Evolutionary conservation across 2,888 invertebrate genomes (phyloP).

Genomic region (Acronicta leporina): DNA sequence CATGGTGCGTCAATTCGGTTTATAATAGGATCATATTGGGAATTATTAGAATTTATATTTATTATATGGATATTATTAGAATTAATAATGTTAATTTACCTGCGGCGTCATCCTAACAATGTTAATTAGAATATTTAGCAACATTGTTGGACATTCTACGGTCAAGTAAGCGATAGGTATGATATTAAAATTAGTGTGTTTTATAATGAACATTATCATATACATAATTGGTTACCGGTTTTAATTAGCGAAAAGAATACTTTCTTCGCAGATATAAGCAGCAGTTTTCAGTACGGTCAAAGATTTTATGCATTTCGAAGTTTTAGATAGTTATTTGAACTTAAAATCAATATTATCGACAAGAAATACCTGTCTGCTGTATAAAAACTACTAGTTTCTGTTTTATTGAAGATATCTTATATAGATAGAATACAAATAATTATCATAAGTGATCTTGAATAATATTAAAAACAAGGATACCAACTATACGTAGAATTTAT

Average conservation of each 20-base stretch:
- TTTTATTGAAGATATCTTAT: not conserved
- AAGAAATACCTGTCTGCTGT: not conserved
- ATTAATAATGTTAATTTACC: conserved; percentile 5
- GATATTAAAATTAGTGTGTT: not conserved
- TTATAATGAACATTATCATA: not conserved
- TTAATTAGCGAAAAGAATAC: not conserved
- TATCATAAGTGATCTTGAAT: not conserved
- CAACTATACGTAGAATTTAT: not conserved
- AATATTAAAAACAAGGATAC: conserved; percentile 1
- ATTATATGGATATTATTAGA: conserved; percentile 5
- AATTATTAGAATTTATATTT: conserved; percentile 1
- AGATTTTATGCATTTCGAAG: not conserved
- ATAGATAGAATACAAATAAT: not conserved
- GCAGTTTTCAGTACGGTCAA: not conserved
- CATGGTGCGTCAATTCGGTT: too few relatives aligned
- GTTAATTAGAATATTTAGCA: conserved; percentile 19
- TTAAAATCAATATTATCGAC: conserved; percentile 1
- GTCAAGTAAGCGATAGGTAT: not conserved
- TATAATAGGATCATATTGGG: too few relatives aligned
- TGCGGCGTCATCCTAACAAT: conserved; percentile 8
- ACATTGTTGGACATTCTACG: conserved; percentile 16
- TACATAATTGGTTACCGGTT: conserved; percentile 16
- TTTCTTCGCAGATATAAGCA: not conserved
- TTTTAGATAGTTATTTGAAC: not conserved
- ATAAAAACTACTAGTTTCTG: not conserved